A percentile compares a stretch with the other conserved stretches of the same genome.
Evolutionary conservation across 1,140 invertebrate genomes (phyloP).

Genomic region (Choristoneura fumiferana): DNA sequence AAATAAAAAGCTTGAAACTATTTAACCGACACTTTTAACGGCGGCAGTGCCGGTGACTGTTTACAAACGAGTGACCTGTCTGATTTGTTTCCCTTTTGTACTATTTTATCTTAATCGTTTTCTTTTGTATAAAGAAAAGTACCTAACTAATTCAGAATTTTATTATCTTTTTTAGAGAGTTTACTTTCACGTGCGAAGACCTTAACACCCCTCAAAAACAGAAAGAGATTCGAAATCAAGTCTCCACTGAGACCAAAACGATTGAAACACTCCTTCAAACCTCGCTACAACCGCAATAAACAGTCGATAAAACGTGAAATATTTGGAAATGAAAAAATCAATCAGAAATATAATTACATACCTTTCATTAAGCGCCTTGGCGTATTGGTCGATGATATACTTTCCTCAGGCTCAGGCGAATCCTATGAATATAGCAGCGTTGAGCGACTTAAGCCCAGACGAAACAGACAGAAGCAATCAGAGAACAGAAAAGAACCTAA

Average conservation of each 20-base stretch:
- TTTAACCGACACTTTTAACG: too few species aligned
- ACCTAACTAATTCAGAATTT: conserved; percentile 7
- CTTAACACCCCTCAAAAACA: conserved; percentile 42
- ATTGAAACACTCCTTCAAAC: conserved; percentile 42
- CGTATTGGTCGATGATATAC: conserved; percentile 65
- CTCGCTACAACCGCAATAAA: conserved; percentile 37
- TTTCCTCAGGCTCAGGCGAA: conserved; percentile 44
- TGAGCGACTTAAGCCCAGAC: conserved; percentile 25
- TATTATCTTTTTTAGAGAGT: conserved; percentile 28
- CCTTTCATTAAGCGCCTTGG: conserved; percentile 64
- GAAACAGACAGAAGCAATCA: conserved; percentile 36
- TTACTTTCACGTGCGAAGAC: conserved; percentile 28
- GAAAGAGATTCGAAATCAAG: conserved; percentile 50
- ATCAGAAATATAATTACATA: conserved; percentile 46
- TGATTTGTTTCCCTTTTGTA: too few species aligned
- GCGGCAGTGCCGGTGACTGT: too few species aligned
- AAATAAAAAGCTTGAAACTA: too few species aligned
- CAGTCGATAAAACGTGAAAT: conserved; percentile 49
- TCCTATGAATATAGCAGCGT: conserved; percentile 32
- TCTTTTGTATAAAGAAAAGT: too few species aligned
- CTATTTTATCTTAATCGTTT: too few species aligned
- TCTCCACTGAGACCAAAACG: conserved; percentile 48
- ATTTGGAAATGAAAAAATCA: conserved; percentile 44
- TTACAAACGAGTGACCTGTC: not conserved
- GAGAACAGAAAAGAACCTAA: conserved; percentile 30